A percentile compares a stretch with the other conserved stretches of the same genome.
Evolutionary conservation across 2,888 invertebrate species (phyloP).

Genomic region (Coecobrya sp.): DNA sequence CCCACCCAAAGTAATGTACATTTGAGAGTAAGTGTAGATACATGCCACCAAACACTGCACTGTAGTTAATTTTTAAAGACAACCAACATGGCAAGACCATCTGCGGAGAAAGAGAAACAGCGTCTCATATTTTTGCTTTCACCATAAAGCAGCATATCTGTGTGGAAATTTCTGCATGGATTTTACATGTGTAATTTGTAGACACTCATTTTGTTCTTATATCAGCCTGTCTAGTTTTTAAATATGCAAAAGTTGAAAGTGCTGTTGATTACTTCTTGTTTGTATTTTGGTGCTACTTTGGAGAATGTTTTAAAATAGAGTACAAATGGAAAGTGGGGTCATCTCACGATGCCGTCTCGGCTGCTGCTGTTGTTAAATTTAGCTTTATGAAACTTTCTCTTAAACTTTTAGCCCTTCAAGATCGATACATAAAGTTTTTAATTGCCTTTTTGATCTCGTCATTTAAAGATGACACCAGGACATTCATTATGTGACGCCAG

Average conservation of each 20-base stretch:
- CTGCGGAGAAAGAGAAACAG: not conserved
- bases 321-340: slow-evolving; percentile 10
- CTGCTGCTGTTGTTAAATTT: not conserved
- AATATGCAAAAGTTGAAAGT: slow-evolving; percentile 69
- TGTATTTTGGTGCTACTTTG: slow-evolving; percentile 18
- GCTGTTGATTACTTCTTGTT: slow-evolving; percentile 70
- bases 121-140: slow-evolving; percentile 22
- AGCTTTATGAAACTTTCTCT: not conserved
- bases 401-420: not conserved
- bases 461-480: slow-evolving; percentile 25
- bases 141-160: not conserved
- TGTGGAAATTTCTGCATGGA: not conserved
- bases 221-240: slow-evolving; percentile 32
- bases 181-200: not conserved
- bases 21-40: no score
- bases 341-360: not conserved
- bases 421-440: slow-evolving; percentile 29
- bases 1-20: not conserved
- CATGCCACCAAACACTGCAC: not conserved
- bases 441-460: slow-evolving; percentile 29
- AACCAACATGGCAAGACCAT: not conserved
- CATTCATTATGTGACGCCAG: slow-evolving; percentile 44
- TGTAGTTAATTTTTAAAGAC: slow-evolving; percentile 49
- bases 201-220: slow-evolving; percentile 9
- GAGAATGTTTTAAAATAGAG: not conserved